phyloP scores from a whole-genome alignment of 1,140 invertebrate species.

The Chrysomallon squamiferum region DNA sequence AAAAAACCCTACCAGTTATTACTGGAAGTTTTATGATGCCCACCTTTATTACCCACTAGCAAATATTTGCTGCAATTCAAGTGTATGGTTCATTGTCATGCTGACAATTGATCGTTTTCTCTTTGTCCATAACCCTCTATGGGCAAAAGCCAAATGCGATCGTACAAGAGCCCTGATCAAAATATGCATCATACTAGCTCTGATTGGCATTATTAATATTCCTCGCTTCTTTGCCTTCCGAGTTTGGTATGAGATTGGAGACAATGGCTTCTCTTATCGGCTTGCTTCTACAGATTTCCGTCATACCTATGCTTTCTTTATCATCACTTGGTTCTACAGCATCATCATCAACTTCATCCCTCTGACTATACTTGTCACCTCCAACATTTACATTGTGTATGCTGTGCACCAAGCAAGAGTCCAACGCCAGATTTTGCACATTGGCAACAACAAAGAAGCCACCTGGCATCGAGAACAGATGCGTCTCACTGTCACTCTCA shows the following conservation, averaged over 20 bases:
- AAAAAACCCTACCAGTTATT: slow-evolving; percentile 27
- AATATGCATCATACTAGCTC: slow-evolving; percentile 30
- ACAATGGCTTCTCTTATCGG: slow-evolving; percentile 7
- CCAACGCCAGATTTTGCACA: slow-evolving; percentile 37
- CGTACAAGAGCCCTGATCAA: slow-evolving; percentile 43
- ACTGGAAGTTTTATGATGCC: slow-evolving; percentile 43
- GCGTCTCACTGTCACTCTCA: slow-evolving; percentile 50
- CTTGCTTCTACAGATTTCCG: slow-evolving; percentile 34
- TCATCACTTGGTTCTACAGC: slow-evolving; percentile 48
- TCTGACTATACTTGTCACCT: slow-evolving; percentile 32
- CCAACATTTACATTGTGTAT: slow-evolving; percentile 48
- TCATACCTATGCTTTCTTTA: slow-evolving; percentile 17
- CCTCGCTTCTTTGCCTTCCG: slow-evolving; percentile 43
- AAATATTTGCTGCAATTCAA: slow-evolving; percentile 52
- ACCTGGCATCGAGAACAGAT: slow-evolving; percentile 48
- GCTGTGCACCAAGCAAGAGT: slow-evolving; percentile 40
- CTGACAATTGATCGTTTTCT: slow-evolving; percentile 55
- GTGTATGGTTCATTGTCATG: slow-evolving; percentile 50
- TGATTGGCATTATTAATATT: slow-evolving; percentile 43
- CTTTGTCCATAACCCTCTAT: slow-evolving; percentile 50
- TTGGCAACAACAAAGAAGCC: slow-evolving; percentile 43
- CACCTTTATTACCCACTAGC: slow-evolving; percentile 47
- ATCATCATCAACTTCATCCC: slow-evolving; percentile 44
- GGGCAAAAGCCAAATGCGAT: slow-evolving; percentile 49
- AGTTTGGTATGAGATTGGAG: slow-evolving; percentile 5